Evolutionary conservation across 2,113 vertebrate genomes (phyloP), one percentile per base, ranked within the genome.

Genomic region (Rhagologus leucostigma): DNA sequence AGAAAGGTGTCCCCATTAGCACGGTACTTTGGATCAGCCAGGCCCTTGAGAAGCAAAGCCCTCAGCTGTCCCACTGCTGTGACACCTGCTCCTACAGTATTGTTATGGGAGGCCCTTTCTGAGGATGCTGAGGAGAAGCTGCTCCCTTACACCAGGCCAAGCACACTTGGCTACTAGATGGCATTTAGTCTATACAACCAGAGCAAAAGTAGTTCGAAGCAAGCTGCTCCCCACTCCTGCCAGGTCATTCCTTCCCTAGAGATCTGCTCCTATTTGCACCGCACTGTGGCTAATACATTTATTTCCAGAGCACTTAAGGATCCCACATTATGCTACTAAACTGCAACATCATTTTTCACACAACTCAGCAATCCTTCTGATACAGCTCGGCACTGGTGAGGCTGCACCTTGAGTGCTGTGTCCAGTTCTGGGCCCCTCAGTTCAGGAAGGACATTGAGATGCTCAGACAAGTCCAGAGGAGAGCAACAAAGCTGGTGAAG

Each of bases 161-260:
- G 68, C 12, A 52, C 21, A 10, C 14, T 39, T 4, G 0, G 33
- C 23, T 46, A 4, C 7, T 5, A 10, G 9, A 19, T 13, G 10
- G 10, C 26, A n/a, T 29, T 49, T 35, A 70, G 42, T 5, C 19
- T 22, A 12, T 4, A 20, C 7, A 69, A 32, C 4, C 55, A 53
- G 21, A 80, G 33, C 9, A 73, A 76, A 52, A 9, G 30, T 1
- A 19, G 13, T 8, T 41, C 16, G 24, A 67, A 50, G 23, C 4
- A 20, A 92, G 17, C 37, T 77, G 21, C 49, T 87, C 21, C 41
- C 11, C 24, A 17, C 24, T 56, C 35, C 53, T 59, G 47, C 33
- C 20, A 33, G 6, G 17, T 71, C 53, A 21, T 35, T 23, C 11
- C 26, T 44, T n/a, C 26, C 56, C 57, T 55, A 35, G 67, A 86